Evolutionary conservation across 2,113 vertebrate species (phyloP).

Genomic region (Paramisgurnus dabryanus): DNA sequence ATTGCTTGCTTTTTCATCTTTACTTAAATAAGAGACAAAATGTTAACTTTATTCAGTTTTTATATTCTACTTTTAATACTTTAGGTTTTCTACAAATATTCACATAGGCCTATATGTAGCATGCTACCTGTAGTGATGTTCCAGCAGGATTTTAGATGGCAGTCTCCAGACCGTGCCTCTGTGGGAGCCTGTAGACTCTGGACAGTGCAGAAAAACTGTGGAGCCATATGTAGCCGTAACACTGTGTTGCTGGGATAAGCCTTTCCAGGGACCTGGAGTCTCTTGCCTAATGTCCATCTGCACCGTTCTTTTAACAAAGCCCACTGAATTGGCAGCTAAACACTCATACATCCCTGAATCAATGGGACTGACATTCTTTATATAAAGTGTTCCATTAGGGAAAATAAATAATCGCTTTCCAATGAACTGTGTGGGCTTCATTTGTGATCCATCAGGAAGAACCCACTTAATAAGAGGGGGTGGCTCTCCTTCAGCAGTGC

Average conservation of each 20-base stretch:
- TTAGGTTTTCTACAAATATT: too few relatives aligned
- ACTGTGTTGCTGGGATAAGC: slow-evolving; percentile 66
- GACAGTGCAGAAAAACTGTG: slow-evolving; percentile 76
- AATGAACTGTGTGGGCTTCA: slow-evolving; percentile 75
- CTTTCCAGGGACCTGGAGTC: slow-evolving; percentile 34
- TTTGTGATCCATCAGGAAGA: slow-evolving; percentile 67
- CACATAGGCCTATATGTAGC: too few relatives aligned
- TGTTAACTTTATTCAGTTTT: too few relatives aligned
- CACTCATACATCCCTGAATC: slow-evolving; percentile 77
- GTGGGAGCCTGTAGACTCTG: slow-evolving; percentile 66
- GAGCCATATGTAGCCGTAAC: slow-evolving; percentile 77
- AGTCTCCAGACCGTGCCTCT: slow-evolving; percentile 74
- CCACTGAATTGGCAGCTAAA: slow-evolving; percentile 70
- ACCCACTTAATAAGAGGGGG: slow-evolving; percentile 71
- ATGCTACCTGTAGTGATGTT: slow-evolving; percentile 73
- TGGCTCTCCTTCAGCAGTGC: slow-evolving; percentile 74
- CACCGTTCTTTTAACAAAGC: slow-evolving; percentile 67
- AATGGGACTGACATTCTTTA: slow-evolving; percentile 63
- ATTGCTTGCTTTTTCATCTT: too few relatives aligned
- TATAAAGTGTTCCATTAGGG: slow-evolving; percentile 75
- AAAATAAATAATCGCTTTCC: slow-evolving; percentile 73
- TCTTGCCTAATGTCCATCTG: slow-evolving; percentile 68
- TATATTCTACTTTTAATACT: too few relatives aligned
- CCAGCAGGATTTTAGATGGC: slow-evolving; percentile 72
- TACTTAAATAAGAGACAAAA: too few relatives aligned